Evolutionary conservation across 2,888 invertebrate species (phyloP).

Genomic region (Acleris cristana): DNA sequence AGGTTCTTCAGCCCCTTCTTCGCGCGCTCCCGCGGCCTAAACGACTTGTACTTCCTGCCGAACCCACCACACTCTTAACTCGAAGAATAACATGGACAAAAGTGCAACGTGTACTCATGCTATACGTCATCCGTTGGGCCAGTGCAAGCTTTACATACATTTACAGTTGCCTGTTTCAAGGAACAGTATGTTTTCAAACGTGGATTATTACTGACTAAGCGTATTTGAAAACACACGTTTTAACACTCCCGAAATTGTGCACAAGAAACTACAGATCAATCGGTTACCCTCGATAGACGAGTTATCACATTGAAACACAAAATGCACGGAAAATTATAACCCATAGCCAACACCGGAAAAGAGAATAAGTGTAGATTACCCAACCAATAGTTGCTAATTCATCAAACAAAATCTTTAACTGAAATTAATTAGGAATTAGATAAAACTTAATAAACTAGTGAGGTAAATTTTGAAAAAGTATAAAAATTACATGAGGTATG

Average conservation of each 20-base stretch:
- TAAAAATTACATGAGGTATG: slow-evolving; percentile 10
- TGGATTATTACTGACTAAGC: no score
- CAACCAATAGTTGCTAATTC: slow-evolving; percentile 67
- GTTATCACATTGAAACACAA: slow-evolving; percentile 54
- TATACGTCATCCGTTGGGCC: background rate
- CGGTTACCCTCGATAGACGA: slow-evolving; percentile 42
- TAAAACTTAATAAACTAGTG: slow-evolving; percentile 2
- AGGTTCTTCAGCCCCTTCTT: slow-evolving; percentile 95
- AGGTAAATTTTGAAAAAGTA: slow-evolving; percentile 2
- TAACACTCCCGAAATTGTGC: slow-evolving; percentile 11
- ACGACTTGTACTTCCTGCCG: slow-evolving; percentile 95
- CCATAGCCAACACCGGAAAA: slow-evolving; percentile 73
- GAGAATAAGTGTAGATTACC: slow-evolving; percentile 55
- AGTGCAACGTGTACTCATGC: slow-evolving; percentile 11
- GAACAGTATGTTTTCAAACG: no score
- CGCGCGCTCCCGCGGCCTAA: slow-evolving; percentile 92
- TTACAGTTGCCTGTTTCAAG: no score
- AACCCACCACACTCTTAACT: slow-evolving; percentile 36
- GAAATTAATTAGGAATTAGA: slow-evolving; percentile 25
- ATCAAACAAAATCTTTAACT: slow-evolving; percentile 67
- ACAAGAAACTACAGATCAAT: slow-evolving; percentile 16
- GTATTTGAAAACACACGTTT: background rate
- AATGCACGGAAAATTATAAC: slow-evolving; percentile 64
- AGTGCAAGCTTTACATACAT: background rate
- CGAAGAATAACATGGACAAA: background rate